Base-by-base conservation (phyloP, 2,888 invertebrate genomes). In the Digitonthophagus gazella region DNA sequence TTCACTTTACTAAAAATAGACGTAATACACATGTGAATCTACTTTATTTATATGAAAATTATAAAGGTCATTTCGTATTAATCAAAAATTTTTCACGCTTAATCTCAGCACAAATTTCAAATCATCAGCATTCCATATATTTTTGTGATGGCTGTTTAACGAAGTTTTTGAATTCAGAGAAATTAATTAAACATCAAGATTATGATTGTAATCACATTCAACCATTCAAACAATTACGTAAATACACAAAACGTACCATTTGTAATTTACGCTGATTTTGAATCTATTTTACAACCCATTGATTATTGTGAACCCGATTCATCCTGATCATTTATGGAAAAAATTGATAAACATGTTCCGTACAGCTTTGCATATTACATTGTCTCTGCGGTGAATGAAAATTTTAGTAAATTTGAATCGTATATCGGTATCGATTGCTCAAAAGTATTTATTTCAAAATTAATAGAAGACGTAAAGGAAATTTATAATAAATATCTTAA, bases 401-500 rank as follows among this genome's bases (percentile, higher is more conserved):
- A 14, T 54, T 2, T 66, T 18, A 64, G 56, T 67, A 70, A 70
- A 70, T 70, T 67, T 65, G 57, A 28, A 0, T 61, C 22, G 8
- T 70, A 68, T 54, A 20, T 57, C 2, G 67, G 67, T 19, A 16
- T 55, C 8, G 67, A 65, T 65, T 65, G 63, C 54, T 11, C 63
- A 56, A 65, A 63, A 61, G 19, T 64, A 58, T 70, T 65, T 55
- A 5, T 65, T 16, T 54, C 54, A 16, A 55, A 54, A 11, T 65
- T 56, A 16, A 65, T n/a, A 22, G 55, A 14, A 20, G 67, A 71
- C 15, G 65, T 57, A 6, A 15, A 56, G 64, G 8, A 22, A 15
- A 20, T 71, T 11, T 71, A 68, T 22, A 18, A 58, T 1, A 64
- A 18, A 15, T 56, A 71, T 57, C 68, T 64, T 57, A 66, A 44